Evolutionary conservation across 2,888 invertebrate species (phyloP), one percentile per base, ranked within the genome.

Genomic region (Thumatha senex): DNA sequence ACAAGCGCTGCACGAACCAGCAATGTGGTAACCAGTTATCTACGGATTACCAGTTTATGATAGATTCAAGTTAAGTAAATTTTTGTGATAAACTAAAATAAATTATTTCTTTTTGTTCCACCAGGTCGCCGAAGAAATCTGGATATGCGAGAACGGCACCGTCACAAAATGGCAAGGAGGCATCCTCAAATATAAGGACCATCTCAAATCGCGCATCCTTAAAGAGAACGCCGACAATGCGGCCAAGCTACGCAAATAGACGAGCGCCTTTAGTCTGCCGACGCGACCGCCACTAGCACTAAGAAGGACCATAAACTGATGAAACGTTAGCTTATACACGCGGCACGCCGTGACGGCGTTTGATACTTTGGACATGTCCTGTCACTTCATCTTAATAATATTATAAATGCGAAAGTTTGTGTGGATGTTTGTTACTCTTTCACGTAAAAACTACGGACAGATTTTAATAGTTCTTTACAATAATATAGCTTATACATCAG

Each of bases 91-190:
- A n/a, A n/a, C n/a, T n/a, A n/a, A n/a, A n/a, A n/a, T n/a, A n/a
- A n/a, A n/a, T n/a, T n/a, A n/a, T n/a, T n/a, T n/a, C n/a, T n/a
- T n/a, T n/a, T n/a, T n/a, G 7, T 14, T 12, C 36, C 11, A 24
- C 5, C 75, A 99, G 98, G 99, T 99, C 31, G 99, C 99, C 9
- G 96, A 99, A 84, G 98, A 98, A 88, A 99, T 99, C 83, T 99
- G 99, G 99, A 96, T 99, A 40, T 99, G 99, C 85, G 99, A 99
- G 84, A 96, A 99, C 61, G 96, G 96, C 74, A 95, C 96, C 4
- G 96, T 98, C 48, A 99, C 98, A 24, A 98, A 99, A 87, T 99
- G 99, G 98, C 95, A 97, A 66, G 98, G 99, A 12, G 97, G 96
- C 76, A 99, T 99, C 91, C 94, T 97, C 74, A 94, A 96, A 56